Base-by-base conservation (phyloP, 2,797 vertebrate species). In the Characodon lateralis region DNA sequence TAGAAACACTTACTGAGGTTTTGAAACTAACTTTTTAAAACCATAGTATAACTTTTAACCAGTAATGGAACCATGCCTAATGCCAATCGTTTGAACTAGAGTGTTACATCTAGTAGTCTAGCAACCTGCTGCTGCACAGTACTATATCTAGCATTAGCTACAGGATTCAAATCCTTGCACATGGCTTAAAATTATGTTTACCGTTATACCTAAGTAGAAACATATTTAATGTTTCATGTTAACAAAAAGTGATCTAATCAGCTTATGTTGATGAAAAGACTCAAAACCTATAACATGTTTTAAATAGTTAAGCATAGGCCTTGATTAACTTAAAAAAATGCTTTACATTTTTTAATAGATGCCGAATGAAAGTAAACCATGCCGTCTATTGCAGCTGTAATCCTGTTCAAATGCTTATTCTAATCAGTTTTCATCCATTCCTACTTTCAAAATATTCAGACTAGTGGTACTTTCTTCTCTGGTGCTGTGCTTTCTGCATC, bases 181-280 rank as follows among this genome's bases (percentile, higher is more conserved):
- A 78, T 71, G 78, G 79, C 78, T 87, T 69, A 22, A 72, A 46
- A n/a, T 26, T 69, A 2, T 18, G 3, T 66, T 87, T 88, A 80
- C 79, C 71, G 83, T 41, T 28, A 83, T 80, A 84, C 79, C 84
- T 77, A 89, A 88, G 88, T 70, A 81, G 76, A 83, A 76, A 84
- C 86, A 86, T 74, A 80, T 75, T 74, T 65, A 76, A 81, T 87
- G 48, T 82, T 81, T 74, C 59, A 72, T 78, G 85, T 51, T 43
- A 41, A 53, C 51, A 5, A n/a, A 46, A 61, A 48, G 51, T 76
- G 65, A 82, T 78, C 80, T 6, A n/a, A 80, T 53, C n/a, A 46
- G 22, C 35, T 65, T 39, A 51, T 61, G 26, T 55, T 2, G 28
- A 68, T 70, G 39, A 46, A 12, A 71, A 22, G 41, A 22, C 13